These are phyloP conservation scores for Lottia scabra DNA, from an alignment of 2,888 invertebrate species.

Conservation along the genomic window DNA sequence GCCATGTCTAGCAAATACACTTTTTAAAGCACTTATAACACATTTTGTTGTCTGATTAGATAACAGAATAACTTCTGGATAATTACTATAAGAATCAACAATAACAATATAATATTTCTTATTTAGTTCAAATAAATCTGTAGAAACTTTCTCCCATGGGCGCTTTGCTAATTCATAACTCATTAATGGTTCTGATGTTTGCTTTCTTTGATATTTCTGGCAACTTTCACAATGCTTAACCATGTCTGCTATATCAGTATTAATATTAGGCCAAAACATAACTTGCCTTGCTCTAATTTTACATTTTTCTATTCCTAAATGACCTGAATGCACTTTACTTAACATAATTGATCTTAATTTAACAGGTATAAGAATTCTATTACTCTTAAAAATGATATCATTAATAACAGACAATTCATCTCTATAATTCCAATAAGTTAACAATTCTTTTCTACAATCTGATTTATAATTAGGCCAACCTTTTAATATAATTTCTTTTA, in stretches of 20 bases:
- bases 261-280: conserved; percentile 24
- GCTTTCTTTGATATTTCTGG: not conserved
- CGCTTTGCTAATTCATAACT: conserved; percentile 10
- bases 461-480: conserved; percentile 16
- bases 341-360: conserved; percentile 14
- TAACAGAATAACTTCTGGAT: conserved; percentile 16
- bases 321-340: conserved; percentile 18
- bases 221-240: conserved; percentile 17
- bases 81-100: conserved; percentile 14
- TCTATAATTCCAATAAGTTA: conserved; percentile 10
- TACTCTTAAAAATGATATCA: conserved; percentile 11
- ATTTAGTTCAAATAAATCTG: conserved; percentile 14
- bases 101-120: conserved; percentile 15
- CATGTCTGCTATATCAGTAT: conserved; percentile 12
- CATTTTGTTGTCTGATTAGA: conserved; percentile 6
- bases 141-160: conserved; percentile 14
- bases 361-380: conserved; percentile 17
- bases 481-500: conserved; percentile 8
- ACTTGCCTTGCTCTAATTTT: conserved; percentile 11
- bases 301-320: conserved; percentile 21
- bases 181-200: conserved; percentile 7
- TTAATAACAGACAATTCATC: conserved; percentile 9
- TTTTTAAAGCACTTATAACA: conserved; percentile 25
- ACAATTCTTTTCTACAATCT: conserved; percentile 8
- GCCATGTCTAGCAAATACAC: conserved; percentile 22